phyloP scores from a whole-genome alignment of 2,888 invertebrate genomes.

The Chrysomela aeneicollis region DNA sequence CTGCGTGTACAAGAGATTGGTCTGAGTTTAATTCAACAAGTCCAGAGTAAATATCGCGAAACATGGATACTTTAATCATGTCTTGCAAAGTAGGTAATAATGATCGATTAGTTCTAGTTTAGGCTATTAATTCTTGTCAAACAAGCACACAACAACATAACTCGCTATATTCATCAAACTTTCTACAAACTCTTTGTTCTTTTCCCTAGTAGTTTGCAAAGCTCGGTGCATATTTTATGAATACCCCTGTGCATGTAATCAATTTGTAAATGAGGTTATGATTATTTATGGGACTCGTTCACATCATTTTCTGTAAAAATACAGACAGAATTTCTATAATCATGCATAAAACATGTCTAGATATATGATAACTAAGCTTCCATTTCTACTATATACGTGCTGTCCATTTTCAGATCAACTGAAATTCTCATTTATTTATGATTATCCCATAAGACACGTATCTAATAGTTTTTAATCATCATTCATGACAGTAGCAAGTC shows the following conservation, averaged over 20 bases:
- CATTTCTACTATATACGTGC: background rate
- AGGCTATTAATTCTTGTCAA: background rate
- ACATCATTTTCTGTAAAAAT: conserved; percentile 14
- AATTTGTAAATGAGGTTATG: conserved; percentile 23
- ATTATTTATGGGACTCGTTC: conserved; percentile 25
- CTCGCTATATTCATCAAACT: background rate
- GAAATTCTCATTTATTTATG: too few species aligned
- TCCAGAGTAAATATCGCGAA: too few species aligned
- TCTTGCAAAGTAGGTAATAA: too few species aligned
- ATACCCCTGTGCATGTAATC: conserved; percentile 17
- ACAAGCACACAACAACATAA: background rate
- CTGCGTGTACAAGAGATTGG: too few species aligned
- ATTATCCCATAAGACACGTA: too few species aligned
- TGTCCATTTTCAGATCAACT: background rate
- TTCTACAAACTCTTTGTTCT: conserved; percentile 2
- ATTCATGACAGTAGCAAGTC: too few species aligned
- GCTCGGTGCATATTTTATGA: conserved; percentile 19
- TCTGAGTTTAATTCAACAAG: too few species aligned
- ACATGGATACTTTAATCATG: too few species aligned
- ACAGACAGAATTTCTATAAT: background rate
- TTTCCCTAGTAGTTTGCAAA: background rate
- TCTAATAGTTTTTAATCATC: too few species aligned
- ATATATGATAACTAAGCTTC: background rate
- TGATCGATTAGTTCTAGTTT: too few species aligned
- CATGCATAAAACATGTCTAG: conserved; percentile 1